These are phyloP conservation scores for Tanypteryx hageni DNA, from an alignment of 2,888 invertebrate species.

Conservation along the genomic window DNA sequence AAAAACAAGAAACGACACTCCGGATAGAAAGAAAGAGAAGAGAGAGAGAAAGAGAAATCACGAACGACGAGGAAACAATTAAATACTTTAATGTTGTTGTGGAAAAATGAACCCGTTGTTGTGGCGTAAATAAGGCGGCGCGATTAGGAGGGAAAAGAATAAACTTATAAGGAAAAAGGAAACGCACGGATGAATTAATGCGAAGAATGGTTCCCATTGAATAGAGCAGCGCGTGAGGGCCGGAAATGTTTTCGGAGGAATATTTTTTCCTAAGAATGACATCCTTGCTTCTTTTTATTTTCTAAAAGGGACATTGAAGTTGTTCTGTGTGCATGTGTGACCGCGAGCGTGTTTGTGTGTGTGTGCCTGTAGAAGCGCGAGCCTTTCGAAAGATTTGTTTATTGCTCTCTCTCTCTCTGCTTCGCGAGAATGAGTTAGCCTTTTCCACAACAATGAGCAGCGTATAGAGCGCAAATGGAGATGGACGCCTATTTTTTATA, in stretches of 20 bases:
- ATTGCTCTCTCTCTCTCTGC: background rate
- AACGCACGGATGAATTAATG: constrained; percentile 10
- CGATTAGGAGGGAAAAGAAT: background rate
- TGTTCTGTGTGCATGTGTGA: background rate
- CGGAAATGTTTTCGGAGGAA: background rate
- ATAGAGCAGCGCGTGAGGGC: background rate
- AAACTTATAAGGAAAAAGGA: background rate
- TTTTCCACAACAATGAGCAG: background rate
- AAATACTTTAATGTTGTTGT: background rate
- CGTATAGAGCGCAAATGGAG: background rate
- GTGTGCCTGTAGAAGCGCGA: no score
- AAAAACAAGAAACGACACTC: no score
- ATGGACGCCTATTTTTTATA: background rate
- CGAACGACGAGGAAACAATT: background rate
- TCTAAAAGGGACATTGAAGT: background rate
- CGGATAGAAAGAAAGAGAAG: no score
- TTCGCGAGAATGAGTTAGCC: background rate
- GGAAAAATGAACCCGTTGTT: background rate
- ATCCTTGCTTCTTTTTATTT: background rate
- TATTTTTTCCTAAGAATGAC: background rate
- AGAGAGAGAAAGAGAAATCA: background rate
- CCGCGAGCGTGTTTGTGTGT: no score
- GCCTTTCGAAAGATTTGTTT: no score
- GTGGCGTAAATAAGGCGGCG: background rate
- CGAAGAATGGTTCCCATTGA: background rate